These are phyloP conservation scores for Lepetodrilus schrolli DNA, from an alignment of 2,888 invertebrate genomes.

Conservation along the genomic window DNA sequence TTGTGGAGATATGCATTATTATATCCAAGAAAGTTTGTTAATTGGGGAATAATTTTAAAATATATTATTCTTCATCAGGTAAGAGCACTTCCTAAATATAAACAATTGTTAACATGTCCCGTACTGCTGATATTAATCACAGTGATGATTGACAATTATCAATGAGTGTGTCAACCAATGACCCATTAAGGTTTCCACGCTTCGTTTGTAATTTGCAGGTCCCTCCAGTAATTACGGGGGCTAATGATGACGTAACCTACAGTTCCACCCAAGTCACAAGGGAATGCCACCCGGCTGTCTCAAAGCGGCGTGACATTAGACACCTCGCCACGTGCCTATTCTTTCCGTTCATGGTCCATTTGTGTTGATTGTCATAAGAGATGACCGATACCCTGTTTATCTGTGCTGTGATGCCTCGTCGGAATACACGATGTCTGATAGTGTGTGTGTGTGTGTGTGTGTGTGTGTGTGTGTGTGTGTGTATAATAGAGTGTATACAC, in stretches of 20 bases:
- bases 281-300: neutral
- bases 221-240: constrained; percentile 7
- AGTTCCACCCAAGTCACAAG: neutral
- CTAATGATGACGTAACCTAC: neutral
- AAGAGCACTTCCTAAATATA: no score
- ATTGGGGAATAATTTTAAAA: no score
- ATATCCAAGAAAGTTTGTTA: no score
- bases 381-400: no score
- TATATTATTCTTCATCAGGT: no score
- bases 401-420: no score
- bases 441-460: no score
- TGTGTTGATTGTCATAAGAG: constrained; percentile 5
- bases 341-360: neutral
- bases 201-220: constrained; percentile 9
- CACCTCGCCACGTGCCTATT: constrained; percentile 16
- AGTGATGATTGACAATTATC: neutral
- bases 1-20: no score
- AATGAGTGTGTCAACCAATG: neutral
- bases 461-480: no score
- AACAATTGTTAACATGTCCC: no score
- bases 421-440: no score
- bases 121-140: neutral
- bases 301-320: constrained; percentile 6
- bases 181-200: neutral
- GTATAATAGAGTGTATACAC: no score